Percentiles rank a stretch among this genome's conserved stretches.
phyloP scores from a whole-genome alignment of 2,113 vertebrate genomes.

The Neoarius graeffei region DNA sequence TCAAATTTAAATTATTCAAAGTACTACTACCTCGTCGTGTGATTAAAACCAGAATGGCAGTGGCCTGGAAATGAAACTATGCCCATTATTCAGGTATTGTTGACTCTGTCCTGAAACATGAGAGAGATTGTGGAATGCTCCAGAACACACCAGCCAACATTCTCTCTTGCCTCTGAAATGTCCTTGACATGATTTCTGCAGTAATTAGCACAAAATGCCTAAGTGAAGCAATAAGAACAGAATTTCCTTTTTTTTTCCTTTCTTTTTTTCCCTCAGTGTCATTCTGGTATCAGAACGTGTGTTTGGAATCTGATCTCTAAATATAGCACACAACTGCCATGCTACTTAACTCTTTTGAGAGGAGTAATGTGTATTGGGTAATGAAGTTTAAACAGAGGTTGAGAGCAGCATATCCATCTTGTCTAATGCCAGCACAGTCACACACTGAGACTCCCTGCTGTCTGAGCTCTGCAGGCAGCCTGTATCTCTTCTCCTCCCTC shows the following conservation, averaged over 20 bases:
- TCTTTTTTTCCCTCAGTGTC: not conserved
- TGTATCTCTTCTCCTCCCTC: slow-evolving; percentile 20
- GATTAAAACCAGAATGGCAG: not conserved
- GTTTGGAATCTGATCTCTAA: slow-evolving; percentile 20
- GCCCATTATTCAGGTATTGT: not conserved
- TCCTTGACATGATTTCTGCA: slow-evolving; percentile 14
- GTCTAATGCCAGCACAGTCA: slow-evolving; percentile 14
- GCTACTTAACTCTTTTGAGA: slow-evolving; percentile 19
- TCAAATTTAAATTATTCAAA: not conserved
- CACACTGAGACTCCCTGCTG: slow-evolving; percentile 24
- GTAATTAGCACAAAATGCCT: slow-evolving; percentile 8
- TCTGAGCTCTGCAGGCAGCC: slow-evolving; percentile 23
- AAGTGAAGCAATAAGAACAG: not conserved
- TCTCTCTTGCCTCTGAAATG: not conserved
- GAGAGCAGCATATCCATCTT: slow-evolving; percentile 36
- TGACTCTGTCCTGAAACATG: not conserved
- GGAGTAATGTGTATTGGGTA: slow-evolving; percentile 23
- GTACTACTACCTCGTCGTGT: too few relatives aligned
- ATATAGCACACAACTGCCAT: slow-evolving; percentile 24
- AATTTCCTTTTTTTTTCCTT: not conserved
- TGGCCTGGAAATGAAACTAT: not conserved
- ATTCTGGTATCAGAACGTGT: not conserved
- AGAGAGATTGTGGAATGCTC: not conserved
- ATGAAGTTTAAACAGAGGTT: slow-evolving; percentile 38
- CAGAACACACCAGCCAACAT: slow-evolving; percentile 8